Percentiles rank a stretch among this genome's conserved stretches.
Conservation (phyloP, 2,888 invertebrate genomes). For the Gibbula magus region DNA sequence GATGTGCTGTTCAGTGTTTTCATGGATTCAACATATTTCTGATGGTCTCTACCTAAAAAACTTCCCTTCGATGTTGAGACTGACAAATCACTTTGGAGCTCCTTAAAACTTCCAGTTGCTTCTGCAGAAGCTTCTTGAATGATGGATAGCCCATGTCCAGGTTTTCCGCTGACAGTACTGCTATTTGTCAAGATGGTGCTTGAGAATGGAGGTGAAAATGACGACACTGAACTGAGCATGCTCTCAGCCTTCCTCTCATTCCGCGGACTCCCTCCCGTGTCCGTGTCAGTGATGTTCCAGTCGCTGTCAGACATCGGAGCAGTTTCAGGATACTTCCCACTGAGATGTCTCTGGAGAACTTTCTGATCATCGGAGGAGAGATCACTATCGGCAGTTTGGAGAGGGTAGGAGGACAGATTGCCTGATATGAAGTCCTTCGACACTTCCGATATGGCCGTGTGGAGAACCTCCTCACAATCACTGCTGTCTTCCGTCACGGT, state of each 20-base stretch:
- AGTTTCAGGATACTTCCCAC: conserved; percentile 60
- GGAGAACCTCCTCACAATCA: conserved; percentile 55
- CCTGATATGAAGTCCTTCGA: conserved; percentile 65
- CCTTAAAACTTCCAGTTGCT: background rate
- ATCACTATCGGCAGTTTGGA: conserved; percentile 40
- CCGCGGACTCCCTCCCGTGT: conserved; percentile 61
- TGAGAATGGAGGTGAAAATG: conserved; percentile 42
- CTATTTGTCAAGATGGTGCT: conserved; percentile 39
- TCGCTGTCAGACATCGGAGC: conserved; percentile 66
- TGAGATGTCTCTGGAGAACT: conserved; percentile 23
- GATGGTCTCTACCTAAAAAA: conserved; percentile 17
- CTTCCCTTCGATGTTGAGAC: background rate
- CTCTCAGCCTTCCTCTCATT: conserved; percentile 17
- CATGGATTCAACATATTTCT: conserved; percentile 12
- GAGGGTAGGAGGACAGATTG: conserved; percentile 42
- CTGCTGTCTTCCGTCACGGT: conserved; percentile 29
- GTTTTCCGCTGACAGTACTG: background rate
- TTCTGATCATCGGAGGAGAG: conserved; percentile 50
- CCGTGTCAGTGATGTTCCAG: conserved; percentile 69
- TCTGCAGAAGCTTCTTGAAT: conserved; percentile 5
- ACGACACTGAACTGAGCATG: conserved; percentile 18
- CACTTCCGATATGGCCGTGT: conserved; percentile 63
- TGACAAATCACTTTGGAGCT: background rate
- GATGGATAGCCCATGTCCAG: background rate
- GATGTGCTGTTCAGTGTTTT: background rate